phyloP scores from a whole-genome alignment of 2,113 vertebrate genomes.

The Atherinomorus stipes region DNA sequence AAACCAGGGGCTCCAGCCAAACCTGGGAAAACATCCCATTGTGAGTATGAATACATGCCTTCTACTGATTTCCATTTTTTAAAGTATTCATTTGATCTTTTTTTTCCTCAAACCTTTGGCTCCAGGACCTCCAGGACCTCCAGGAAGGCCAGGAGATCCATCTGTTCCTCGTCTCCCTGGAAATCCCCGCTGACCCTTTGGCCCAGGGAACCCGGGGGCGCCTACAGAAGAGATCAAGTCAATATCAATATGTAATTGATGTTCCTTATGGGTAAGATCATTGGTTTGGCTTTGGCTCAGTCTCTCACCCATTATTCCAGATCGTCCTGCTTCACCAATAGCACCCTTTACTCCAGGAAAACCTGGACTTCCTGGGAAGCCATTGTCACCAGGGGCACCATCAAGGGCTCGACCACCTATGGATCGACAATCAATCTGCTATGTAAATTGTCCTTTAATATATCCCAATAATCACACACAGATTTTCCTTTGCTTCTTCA shows the following conservation, averaged over 20 bases:
- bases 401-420: conserved; percentile 83
- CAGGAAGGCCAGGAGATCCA: conserved; percentile 83
- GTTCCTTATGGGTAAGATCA: too few species aligned
- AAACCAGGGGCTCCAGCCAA: conserved; percentile 88
- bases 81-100: background rate
- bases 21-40: conserved; percentile 77
- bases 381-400: conserved; percentile 85
- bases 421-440: background rate
- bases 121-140: conserved; percentile 80
- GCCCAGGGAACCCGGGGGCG: conserved; percentile 83
- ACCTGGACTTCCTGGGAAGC: conserved; percentile 85
- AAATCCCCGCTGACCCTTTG: conserved; percentile 83
- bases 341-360: conserved; percentile 84
- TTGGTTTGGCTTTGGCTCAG: background rate
- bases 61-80: background rate
- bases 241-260: background rate
- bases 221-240: conserved; percentile 72
- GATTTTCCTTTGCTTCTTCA: background rate
- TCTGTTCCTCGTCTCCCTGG: conserved; percentile 85
- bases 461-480: too few species aligned
- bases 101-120: conserved; percentile 83
- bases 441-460: background rate
- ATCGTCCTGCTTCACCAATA: conserved; percentile 85
- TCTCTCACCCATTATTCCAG: conserved; percentile 86
- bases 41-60: background rate